Evolutionary conservation across 2,888 invertebrate genomes (phyloP).

Genomic region (Petrolisthes manimaculis): DNA sequence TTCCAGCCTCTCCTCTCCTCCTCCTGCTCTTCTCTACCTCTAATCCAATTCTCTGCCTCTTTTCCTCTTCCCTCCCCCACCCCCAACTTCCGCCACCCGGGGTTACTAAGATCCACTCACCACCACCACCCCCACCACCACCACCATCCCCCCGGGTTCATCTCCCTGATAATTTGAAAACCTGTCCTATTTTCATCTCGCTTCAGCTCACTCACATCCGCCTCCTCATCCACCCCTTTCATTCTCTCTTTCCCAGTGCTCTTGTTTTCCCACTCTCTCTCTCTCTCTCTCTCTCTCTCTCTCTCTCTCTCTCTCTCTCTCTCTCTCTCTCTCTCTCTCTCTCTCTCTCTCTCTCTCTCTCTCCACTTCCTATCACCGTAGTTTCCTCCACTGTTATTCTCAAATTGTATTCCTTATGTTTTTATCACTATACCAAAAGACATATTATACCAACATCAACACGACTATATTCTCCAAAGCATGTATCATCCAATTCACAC

Average conservation of each 20-base stretch:
- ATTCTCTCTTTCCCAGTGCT: not conserved
- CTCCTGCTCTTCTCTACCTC: not conserved
- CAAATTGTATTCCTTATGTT: too few relatives aligned
- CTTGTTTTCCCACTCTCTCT: not conserved
- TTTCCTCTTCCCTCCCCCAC: not conserved
- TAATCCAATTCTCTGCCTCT: not conserved
- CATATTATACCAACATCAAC: too few relatives aligned
- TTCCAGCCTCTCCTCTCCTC: not conserved
- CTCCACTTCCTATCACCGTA: too few relatives aligned
- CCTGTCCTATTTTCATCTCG: not conserved
- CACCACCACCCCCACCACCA: too few relatives aligned
- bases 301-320: too few relatives aligned
- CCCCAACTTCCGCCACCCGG: conserved; percentile 17
- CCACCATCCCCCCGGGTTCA: conserved; percentile 32
- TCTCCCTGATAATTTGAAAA: conserved; percentile 18
- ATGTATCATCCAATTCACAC: not conserved
- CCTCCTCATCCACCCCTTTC: not conserved
- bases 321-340: too few relatives aligned
- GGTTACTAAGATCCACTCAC: not conserved
- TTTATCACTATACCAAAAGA: too few relatives aligned
- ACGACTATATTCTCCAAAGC: too few relatives aligned
- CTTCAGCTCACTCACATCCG: not conserved
- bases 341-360: too few relatives aligned
- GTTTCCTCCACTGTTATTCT: too few relatives aligned
- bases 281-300: too few relatives aligned